These are phyloP conservation scores for Diaprepes abbreviatus DNA, from an alignment of 2,888 invertebrate genomes.

Conservation along the genomic window DNA sequence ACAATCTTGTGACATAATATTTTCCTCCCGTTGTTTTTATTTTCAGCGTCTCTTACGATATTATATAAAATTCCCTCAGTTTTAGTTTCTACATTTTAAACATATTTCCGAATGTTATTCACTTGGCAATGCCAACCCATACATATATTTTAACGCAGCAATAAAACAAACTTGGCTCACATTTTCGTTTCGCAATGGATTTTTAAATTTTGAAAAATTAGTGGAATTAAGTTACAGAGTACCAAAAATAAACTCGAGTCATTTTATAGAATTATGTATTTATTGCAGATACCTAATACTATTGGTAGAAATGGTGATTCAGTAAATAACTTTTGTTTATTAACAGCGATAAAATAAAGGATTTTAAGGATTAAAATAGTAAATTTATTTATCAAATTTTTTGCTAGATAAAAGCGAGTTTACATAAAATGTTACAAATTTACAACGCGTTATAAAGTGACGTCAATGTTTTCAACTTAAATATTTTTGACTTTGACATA, in stretches of 20 bases:
- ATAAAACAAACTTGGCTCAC: not conserved
- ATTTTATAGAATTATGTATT: not conserved
- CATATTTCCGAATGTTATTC: too few relatives aligned
- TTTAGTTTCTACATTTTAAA: too few relatives aligned
- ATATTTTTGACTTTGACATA: too few relatives aligned
- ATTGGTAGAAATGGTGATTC: not conserved
- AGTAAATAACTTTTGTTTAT: not conserved
- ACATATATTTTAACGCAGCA: not conserved
- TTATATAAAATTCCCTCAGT: too few relatives aligned
- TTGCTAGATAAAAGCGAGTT: not conserved
- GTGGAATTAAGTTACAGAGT: not conserved
- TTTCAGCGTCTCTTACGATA: too few relatives aligned
- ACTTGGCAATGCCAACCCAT: constrained; percentile 1
- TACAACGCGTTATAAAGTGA: too few relatives aligned
- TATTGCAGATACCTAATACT: not conserved
- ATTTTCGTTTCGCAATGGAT: not conserved
- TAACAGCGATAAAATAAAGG: not conserved
- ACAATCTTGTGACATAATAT: too few relatives aligned
- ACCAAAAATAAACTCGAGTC: not conserved
- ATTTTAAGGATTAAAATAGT: not conserved
- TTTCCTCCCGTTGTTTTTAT: too few relatives aligned
- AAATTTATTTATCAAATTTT: constrained; percentile 4
- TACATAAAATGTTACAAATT: too few relatives aligned
- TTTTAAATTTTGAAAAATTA: constrained; percentile 1
- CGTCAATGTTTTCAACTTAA: not conserved